Evolutionary conservation across 2,113 vertebrate genomes (phyloP), one percentile per base, ranked within the genome.

Genomic region (Pygoscelis adeliae): DNA sequence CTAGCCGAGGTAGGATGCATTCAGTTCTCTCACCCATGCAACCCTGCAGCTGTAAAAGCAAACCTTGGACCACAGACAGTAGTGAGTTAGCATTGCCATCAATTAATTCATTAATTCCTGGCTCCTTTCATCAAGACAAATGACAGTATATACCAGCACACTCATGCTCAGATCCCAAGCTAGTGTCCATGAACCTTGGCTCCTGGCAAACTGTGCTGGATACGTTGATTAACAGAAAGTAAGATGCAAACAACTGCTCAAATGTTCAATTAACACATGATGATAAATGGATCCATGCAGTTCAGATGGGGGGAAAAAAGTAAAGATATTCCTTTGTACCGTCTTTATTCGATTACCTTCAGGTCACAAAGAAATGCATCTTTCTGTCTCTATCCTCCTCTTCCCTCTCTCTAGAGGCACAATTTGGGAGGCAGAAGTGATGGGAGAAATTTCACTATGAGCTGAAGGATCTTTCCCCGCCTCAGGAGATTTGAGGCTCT

Each of bases 11-110:
- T 18, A 55, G 61, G 71, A 58, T 20, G 21, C 3, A 0, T 22
- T 62, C 1, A 0, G 11, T 38, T 21, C 21, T 58, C 53, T 27
- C 4, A 0, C 32, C 44, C 40, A 6, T 25, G 32, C 38, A 50
- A 53, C 19, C 30, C 11, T 5, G 53, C 29, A 78, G 56, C 59
- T 86, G 56, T 22, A 52, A 62, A 70, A 87, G 49, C 38, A 76
- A 67, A 36, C 29, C 16, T 7, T 67, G 65, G 56, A 62, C 13
- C 16, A 13, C 13, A 27, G 53, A 71, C 27, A 53, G 59, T 2
- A 56, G 23, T 2, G 32, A 36, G 26, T 18, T 29, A 61, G 36
- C 42, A 32, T 4, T 22, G 15, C 26, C 77, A 67, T 40, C 52
- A 47, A 61, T 55, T 59, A n/a, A 71, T 61, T 69, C 50, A 61